Evolutionary conservation across 1,140 invertebrate genomes (phyloP).

Genomic region (Eurosta solidaginis): DNA sequence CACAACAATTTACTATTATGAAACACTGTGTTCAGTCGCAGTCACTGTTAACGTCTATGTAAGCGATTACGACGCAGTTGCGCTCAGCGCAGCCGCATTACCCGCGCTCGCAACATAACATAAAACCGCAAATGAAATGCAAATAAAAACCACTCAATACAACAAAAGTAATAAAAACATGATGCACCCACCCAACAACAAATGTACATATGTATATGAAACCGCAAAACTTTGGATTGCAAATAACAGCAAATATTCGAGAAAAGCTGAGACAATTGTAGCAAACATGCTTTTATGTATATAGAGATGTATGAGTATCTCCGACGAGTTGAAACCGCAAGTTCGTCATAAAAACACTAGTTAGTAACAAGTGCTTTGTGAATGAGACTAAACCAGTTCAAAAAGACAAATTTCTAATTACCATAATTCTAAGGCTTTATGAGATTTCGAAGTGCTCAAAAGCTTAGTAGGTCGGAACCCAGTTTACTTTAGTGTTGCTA

Average conservation of each 20-base stretch:
- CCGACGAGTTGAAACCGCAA: no score
- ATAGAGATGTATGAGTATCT: no score
- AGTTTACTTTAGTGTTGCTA: no score
- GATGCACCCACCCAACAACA: conserved; percentile 20
- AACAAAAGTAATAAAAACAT: background rate
- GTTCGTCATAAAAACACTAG: no score
- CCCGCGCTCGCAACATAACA: background rate
- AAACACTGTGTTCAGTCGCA: background rate
- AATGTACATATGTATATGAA: background rate
- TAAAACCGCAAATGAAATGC: conserved; percentile 28
- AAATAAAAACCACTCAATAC: background rate
- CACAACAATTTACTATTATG: background rate
- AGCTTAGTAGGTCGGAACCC: no score
- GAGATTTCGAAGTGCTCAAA: no score
- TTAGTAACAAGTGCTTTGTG: no score
- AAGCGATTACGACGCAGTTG: background rate
- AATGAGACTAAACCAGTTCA: no score
- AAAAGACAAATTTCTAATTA: no score
- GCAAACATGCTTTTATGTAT: background rate
- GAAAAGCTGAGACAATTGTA: background rate
- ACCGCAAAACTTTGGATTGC: conserved; percentile 6
- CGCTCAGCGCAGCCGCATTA: background rate
- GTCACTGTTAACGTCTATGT: background rate
- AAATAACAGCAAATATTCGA: background rate
- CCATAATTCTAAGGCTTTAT: no score